Conservation (phyloP, 2,113 vertebrate genomes). For the Larimichthys polyactis region DNA sequence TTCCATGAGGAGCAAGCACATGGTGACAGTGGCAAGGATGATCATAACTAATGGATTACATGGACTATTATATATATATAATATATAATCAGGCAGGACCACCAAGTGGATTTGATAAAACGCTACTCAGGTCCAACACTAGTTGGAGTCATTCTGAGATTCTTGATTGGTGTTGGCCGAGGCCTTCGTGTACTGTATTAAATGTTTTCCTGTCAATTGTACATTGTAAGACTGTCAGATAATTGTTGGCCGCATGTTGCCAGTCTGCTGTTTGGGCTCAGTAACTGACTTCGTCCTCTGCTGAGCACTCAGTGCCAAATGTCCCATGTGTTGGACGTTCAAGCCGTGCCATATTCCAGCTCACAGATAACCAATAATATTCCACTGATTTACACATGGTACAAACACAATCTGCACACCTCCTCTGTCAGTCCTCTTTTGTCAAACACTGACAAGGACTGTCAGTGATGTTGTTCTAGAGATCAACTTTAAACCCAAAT, state of each 20-base stretch:
- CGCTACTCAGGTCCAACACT: too few relatives aligned
- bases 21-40: too few relatives aligned
- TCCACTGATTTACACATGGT: conserved; percentile 37
- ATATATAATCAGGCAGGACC: too few relatives aligned
- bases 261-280: conserved; percentile 17
- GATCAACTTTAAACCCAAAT: background rate
- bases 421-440: conserved; percentile 15
- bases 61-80: too few relatives aligned
- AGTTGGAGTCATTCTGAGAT: background rate
- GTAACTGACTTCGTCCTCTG: background rate
- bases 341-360: conserved; percentile 14
- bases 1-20: too few relatives aligned
- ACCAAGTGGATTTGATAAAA: too few relatives aligned
- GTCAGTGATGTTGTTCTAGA: background rate
- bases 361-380: conserved; percentile 52
- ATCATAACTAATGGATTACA: too few relatives aligned
- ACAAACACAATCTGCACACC: conserved; percentile 44
- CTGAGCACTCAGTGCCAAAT: conserved; percentile 10
- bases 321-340: conserved; percentile 27
- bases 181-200: background rate
- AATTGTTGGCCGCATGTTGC: conserved; percentile 8
- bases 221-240: conserved; percentile 7
- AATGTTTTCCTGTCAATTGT: conserved; percentile 7
- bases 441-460: background rate
- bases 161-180: background rate